phyloP scores from a whole-genome alignment of 2,113 vertebrate species.

The Cavia porcellus region DNA sequence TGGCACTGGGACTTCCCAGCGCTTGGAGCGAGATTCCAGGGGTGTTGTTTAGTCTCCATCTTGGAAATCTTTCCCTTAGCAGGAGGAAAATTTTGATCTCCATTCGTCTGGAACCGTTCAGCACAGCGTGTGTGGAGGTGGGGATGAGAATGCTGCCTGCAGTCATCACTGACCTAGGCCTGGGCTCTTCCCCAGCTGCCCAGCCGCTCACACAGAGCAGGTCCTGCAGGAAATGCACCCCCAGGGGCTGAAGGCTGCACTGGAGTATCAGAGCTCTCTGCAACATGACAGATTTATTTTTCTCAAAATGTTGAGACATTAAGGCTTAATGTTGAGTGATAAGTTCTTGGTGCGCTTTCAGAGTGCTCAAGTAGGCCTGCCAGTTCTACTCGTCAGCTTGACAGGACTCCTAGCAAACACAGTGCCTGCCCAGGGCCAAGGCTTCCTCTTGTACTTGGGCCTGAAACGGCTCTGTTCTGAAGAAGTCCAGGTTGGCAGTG shows the following conservation, averaged over 20 bases:
- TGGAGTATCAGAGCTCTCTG: not conserved
- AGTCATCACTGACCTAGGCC: not conserved
- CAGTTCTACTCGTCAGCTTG: too few species aligned
- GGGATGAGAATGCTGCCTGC: not conserved
- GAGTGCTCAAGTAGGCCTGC: not conserved
- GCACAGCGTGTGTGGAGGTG: not conserved
- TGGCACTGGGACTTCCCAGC: slow-evolving; percentile 61
- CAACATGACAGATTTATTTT: not conserved
- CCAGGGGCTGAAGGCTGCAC: rapidly evolving
- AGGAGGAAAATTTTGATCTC: slow-evolving; percentile 57
- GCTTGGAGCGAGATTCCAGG: slow-evolving; percentile 59
- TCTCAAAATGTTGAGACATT: not conserved
- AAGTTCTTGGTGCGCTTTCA: not conserved
- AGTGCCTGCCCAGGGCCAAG: not conserved
- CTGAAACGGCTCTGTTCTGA: not conserved
- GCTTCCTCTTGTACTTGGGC: not conserved
- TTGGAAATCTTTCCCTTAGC: slow-evolving; percentile 44
- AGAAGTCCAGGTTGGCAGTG: slow-evolving; percentile 57
- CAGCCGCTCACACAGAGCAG: not conserved
- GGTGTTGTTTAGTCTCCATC: slow-evolving; percentile 65
- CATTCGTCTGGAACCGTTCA: not conserved
- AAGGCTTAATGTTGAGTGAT: not conserved
- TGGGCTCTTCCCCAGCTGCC: not conserved
- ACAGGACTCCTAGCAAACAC: not conserved
- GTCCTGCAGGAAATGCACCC: not conserved